A percentile compares a stretch with the other conserved stretches of the same genome.
These are phyloP conservation scores for Nettapus auritus DNA, from an alignment of 2,113 vertebrate species.

Conservation along the genomic window DNA sequence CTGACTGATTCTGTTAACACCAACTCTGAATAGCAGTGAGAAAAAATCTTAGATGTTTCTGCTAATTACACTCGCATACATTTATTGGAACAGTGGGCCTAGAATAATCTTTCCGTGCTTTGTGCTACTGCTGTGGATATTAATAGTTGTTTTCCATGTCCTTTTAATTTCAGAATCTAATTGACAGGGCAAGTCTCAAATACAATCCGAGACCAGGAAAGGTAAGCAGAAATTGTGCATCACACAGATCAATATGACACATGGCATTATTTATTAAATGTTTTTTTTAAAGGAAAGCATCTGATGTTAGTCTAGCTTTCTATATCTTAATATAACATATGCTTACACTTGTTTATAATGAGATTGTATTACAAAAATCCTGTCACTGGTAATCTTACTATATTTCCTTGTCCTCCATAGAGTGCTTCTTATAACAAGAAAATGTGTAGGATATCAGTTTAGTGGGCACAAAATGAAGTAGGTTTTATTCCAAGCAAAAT, in stretches of 20 bases:
- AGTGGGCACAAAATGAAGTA: background rate
- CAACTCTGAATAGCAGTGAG: background rate
- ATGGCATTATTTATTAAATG: background rate
- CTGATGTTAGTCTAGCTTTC: background rate
- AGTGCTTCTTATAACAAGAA: background rate
- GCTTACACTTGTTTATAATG: background rate
- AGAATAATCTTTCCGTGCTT: background rate
- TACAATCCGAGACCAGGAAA: conserved; percentile 83
- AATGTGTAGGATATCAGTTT: background rate
- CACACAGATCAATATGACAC: background rate
- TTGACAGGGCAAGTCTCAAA: conserved; percentile 71
- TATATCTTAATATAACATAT: background rate
- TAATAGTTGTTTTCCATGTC: conserved; percentile 22
- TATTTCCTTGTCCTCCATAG: background rate
- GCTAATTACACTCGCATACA: background rate
- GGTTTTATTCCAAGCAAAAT: background rate
- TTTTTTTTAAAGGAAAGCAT: background rate
- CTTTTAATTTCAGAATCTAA: conserved; percentile 75
- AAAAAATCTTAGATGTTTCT: background rate
- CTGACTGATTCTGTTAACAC: background rate
- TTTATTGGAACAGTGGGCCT: background rate
- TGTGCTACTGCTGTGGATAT: background rate
- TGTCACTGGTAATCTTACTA: background rate
- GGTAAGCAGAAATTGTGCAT: conserved; percentile 64
- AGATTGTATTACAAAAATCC: background rate